A percentile compares a stretch with the other conserved stretches of the same genome.
Conservation (phyloP, 2,888 invertebrate genomes). For the Hofmannophila pseudospretella region DNA sequence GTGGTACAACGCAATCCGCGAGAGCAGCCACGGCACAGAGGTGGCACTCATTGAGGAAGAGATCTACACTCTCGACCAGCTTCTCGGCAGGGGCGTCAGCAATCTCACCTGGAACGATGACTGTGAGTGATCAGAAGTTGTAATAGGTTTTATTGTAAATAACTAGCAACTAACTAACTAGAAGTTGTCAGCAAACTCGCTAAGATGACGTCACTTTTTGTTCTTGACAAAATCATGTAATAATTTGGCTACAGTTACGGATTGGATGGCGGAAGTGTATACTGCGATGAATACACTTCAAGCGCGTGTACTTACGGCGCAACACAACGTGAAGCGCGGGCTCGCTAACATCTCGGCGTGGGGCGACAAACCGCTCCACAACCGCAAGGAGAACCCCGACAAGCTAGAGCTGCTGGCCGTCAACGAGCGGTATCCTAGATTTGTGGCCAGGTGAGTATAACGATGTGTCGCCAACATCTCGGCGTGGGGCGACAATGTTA, state of each 20-base stretch:
- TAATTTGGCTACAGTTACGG: constrained; percentile 66
- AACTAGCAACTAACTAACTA: too few relatives aligned
- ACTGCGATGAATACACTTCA: constrained; percentile 84
- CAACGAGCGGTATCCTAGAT: constrained; percentile 72
- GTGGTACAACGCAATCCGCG: constrained; percentile 90
- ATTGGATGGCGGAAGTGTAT: constrained; percentile 83
- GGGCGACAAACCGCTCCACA: constrained; percentile 86
- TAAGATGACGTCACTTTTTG: too few relatives aligned
- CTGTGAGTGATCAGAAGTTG: too few relatives aligned
- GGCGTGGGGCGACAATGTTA: constrained; percentile 84
- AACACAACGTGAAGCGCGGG: constrained; percentile 80
- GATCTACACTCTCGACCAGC: constrained; percentile 83
- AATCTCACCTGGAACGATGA: constrained; percentile 88
- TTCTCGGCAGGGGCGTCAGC: constrained; percentile 82
- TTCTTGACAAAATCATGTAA: too few relatives aligned
- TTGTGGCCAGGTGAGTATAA: constrained; percentile 60
- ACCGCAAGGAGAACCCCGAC: constrained; percentile 76
- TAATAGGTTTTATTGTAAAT: too few relatives aligned
- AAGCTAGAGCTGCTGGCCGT: constrained; percentile 74
- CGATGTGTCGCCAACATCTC: constrained; percentile 67
- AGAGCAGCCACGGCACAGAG: constrained; percentile 86
- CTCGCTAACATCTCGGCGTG: constrained; percentile 80
- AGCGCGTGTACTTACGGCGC: constrained; percentile 81
- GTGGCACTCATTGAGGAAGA: constrained; percentile 86
- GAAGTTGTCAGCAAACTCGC: too few relatives aligned